Percentiles rank a stretch among this genome's conserved stretches.
These are phyloP conservation scores for Etheostoma spectabile DNA, from an alignment of 2,113 vertebrate species.

Conservation along the genomic window DNA sequence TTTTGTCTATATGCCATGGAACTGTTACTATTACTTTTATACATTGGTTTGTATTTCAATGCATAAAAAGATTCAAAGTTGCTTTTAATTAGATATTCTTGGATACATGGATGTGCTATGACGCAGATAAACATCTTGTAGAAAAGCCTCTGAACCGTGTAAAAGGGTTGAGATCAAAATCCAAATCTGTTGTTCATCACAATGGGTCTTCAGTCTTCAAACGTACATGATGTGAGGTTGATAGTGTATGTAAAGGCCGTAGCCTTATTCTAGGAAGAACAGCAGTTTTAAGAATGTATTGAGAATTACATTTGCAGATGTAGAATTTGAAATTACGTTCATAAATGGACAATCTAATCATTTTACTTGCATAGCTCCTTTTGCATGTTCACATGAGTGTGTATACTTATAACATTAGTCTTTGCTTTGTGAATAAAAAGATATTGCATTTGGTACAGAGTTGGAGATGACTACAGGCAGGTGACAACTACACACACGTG, in stretches of 20 bases:
- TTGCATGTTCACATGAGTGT: neutral
- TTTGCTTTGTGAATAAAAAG: conserved; percentile 25
- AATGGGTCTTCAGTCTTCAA: neutral
- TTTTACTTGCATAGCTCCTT: neutral
- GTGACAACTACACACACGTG: neutral
- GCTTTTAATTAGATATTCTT: neutral
- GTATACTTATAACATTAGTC: neutral
- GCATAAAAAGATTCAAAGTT: neutral
- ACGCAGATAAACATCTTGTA: neutral
- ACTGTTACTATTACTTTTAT: conserved; percentile 39
- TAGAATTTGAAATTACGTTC: neutral
- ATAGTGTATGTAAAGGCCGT: neutral
- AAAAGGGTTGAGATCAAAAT: neutral
- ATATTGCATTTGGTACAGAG: neutral
- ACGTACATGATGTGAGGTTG: neutral
- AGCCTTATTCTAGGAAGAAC: neutral
- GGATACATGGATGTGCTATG: neutral
- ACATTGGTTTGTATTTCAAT: conserved; percentile 30
- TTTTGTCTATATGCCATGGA: conserved; percentile 5
- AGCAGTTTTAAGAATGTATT: neutral
- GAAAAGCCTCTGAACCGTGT: neutral
- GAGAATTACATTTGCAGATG: conserved; percentile 4
- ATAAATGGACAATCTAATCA: neutral
- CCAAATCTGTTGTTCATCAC: neutral
- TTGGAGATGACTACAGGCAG: neutral